Percentiles rank a stretch among this genome's conserved stretches.
phyloP scores from a whole-genome alignment of 1,140 invertebrate species.

The Aphelinus atriplicis region DNA sequence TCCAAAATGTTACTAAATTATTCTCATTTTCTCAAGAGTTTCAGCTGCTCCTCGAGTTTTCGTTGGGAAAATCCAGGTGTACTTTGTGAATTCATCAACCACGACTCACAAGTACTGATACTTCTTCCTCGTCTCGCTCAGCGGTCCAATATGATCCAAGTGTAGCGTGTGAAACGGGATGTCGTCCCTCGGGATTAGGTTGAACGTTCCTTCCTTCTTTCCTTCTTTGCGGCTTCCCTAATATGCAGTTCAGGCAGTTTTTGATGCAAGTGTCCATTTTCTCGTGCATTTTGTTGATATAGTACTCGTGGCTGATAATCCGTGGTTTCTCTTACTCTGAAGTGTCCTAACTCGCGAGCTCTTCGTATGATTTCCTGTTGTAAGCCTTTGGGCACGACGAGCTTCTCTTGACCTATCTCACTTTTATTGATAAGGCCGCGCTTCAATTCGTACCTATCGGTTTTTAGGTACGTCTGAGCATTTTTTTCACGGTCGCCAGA shows the following conservation, averaged over 20 bases:
- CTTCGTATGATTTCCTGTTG: neutral
- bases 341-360: neutral
- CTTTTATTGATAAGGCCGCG: neutral
- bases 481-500: too few relatives aligned
- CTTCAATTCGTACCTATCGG: too few relatives aligned
- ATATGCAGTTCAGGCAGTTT: too few relatives aligned
- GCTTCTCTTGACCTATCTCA: neutral
- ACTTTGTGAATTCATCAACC: constrained; percentile 58
- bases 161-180: too few relatives aligned
- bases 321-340: neutral
- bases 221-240: too few relatives aligned
- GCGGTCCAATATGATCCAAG: too few relatives aligned
- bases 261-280: too few relatives aligned
- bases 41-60: constrained; percentile 51
- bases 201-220: too few relatives aligned
- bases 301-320: too few relatives aligned
- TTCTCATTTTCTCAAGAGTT: constrained; percentile 35
- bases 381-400: neutral
- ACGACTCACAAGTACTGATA: constrained; percentile 29
- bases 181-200: too few relatives aligned
- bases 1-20: constrained; percentile 45
- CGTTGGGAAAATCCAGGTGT: constrained; percentile 57
- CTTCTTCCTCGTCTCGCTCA: constrained; percentile 1
- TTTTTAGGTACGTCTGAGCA: too few relatives aligned
- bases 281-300: too few relatives aligned